Percentiles rank a stretch among this genome's conserved stretches.
Conservation (phyloP, 2,113 vertebrate genomes). For the Python bivittatus region DNA sequence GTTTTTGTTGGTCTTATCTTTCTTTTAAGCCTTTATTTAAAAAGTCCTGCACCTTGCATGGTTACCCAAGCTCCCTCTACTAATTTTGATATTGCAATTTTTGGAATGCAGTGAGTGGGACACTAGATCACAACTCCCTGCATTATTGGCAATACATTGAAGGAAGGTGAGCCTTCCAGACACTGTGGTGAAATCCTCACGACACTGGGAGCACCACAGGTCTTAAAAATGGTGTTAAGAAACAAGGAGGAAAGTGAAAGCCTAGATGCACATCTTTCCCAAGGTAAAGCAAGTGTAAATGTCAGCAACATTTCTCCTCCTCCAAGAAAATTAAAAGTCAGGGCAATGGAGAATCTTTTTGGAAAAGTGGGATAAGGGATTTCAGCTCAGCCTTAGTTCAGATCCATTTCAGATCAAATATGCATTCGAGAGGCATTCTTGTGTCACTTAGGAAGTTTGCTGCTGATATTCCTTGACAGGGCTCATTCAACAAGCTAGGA, state of each 20-base stretch:
- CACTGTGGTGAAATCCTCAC: no score
- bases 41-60: neutral
- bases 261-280: no score
- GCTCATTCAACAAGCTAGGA: neutral
- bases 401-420: neutral
- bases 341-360: neutral
- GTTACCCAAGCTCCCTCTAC: neutral
- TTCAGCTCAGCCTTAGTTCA: neutral
- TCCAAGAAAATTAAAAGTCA: neutral
- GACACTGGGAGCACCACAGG: neutral
- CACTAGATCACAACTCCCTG: no score
- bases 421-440: neutral
- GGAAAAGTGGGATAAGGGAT: neutral
- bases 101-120: no score
- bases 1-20: neutral
- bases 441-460: neutral
- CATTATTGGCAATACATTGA: neutral
- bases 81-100: neutral
- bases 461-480: neutral
- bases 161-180: neutral
- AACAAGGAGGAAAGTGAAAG: neutral
- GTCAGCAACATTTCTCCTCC: neutral
- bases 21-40: neutral
- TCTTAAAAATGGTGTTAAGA: neutral
- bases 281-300: no score